Evolutionary conservation across 2,113 vertebrate species (phyloP).

Genomic region (Coptodon rendalli): DNA sequence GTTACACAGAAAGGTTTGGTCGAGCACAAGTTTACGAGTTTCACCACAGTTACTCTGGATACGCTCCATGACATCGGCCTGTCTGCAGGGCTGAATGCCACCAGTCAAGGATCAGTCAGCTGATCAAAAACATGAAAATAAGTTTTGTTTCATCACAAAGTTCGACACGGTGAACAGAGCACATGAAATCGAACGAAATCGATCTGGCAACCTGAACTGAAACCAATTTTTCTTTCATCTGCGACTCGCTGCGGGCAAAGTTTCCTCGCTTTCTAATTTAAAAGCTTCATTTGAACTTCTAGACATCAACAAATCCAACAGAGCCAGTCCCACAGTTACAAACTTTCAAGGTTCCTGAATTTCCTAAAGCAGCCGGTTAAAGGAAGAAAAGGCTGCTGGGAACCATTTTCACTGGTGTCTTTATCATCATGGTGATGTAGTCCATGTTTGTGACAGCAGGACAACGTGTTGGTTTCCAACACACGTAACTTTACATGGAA

Average conservation of each 20-base stretch:
- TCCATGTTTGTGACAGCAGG: accelerated
- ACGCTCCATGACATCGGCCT: not conserved
- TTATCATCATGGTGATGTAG: not conserved
- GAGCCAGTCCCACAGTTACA: not conserved
- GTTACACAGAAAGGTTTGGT: not conserved
- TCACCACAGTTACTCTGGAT: not conserved
- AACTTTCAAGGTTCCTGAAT: accelerated
- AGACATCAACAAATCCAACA: not conserved
- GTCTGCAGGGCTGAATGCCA: not conserved
- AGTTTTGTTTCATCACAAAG: not conserved
- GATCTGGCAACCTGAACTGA: accelerated
- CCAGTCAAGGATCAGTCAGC: not conserved
- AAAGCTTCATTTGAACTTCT: not conserved
- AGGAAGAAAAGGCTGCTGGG: not conserved
- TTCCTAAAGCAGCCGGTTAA: not conserved
- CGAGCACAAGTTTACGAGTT: accelerated
- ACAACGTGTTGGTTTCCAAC: not conserved
- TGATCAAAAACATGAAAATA: not conserved
- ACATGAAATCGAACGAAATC: accelerated
- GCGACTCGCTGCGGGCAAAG: not conserved
- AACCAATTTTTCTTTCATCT: not conserved
- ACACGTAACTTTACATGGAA: accelerated
- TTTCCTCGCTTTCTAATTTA: not conserved
- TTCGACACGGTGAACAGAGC: not conserved
- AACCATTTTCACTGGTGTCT: accelerated